Conservation (phyloP, 2,888 invertebrate species). For the Kuschelorhynchus macadamiae region DNA sequence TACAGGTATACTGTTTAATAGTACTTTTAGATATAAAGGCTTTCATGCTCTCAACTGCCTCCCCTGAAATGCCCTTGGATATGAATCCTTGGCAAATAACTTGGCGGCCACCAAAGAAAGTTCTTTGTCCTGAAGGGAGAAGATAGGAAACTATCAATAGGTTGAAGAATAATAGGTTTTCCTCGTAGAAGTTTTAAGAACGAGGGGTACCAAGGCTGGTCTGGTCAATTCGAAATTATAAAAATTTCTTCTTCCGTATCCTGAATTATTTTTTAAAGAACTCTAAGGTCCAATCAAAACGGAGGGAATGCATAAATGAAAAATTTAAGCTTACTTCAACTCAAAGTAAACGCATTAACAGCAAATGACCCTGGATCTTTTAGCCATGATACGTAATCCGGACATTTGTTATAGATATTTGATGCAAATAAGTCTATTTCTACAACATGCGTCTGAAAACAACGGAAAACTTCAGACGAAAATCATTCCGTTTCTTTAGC, state of each 20-base stretch:
- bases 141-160: slow-evolving; percentile 12
- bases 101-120: not conserved
- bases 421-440: slow-evolving; percentile 44
- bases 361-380: slow-evolving; percentile 52
- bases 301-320: slow-evolving; percentile 49
- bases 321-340: slow-evolving; percentile 35
- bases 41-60: slow-evolving; percentile 3
- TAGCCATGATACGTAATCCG: slow-evolving; percentile 55
- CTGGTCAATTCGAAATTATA: slow-evolving; percentile 43
- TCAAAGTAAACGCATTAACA: slow-evolving; percentile 57
- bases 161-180: slow-evolving; percentile 13
- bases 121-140: slow-evolving; percentile 29
- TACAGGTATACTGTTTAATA: slow-evolving; percentile 11
- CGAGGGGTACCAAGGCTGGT: slow-evolving; percentile 50
- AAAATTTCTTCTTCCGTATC: slow-evolving; percentile 32
- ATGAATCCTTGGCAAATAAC: slow-evolving; percentile 17
- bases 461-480: not conserved
- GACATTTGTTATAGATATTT: slow-evolving; percentile 52
- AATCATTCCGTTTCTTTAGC: slow-evolving; percentile 5
- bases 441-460: not conserved
- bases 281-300: slow-evolving; percentile 51
- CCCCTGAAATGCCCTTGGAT: slow-evolving; percentile 11
- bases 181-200: slow-evolving; percentile 14
- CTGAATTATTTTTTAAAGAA: slow-evolving; percentile 54
- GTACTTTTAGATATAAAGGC: slow-evolving; percentile 11